Percentiles rank a stretch among this genome's conserved stretches.
These are phyloP conservation scores for Siniperca obscura DNA, from an alignment of 2,797 vertebrate species.

Conservation along the genomic window DNA sequence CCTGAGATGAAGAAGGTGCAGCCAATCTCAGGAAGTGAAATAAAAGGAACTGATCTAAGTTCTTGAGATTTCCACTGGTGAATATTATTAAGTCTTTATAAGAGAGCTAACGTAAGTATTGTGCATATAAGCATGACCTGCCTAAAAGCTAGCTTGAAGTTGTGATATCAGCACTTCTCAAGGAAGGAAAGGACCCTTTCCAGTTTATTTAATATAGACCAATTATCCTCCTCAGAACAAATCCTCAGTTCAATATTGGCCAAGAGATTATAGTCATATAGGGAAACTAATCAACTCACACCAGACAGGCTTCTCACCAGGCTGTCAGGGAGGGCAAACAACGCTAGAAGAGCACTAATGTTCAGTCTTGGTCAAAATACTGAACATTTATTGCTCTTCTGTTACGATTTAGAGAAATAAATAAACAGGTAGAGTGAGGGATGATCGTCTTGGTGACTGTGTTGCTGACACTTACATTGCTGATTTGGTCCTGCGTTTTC, in stretches of 20 bases:
- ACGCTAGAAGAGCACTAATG: not conserved
- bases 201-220: not conserved
- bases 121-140: not conserved
- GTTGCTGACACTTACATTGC: slow-evolving; percentile 88
- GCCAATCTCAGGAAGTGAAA: not conserved
- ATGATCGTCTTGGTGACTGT: not conserved
- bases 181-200: not conserved
- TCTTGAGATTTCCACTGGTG: not conserved
- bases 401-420: not conserved
- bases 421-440: not conserved
- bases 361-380: not conserved
- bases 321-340: not conserved
- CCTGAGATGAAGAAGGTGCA: not conserved
- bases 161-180: slow-evolving; percentile 18
- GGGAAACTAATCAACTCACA: slow-evolving; percentile 27
- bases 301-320: slow-evolving; percentile 4
- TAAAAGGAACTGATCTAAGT: not conserved
- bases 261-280: slow-evolving; percentile 11
- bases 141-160: not conserved
- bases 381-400: not conserved
- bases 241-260: slow-evolving; percentile 8
- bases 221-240: slow-evolving; percentile 20
- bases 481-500: slow-evolving; percentile 97
- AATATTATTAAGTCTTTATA: not conserved
- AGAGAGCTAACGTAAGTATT: not conserved